These are phyloP conservation scores for Auanema sp. DNA, from an alignment of 2,888 invertebrate genomes.

Conservation along the genomic window DNA sequence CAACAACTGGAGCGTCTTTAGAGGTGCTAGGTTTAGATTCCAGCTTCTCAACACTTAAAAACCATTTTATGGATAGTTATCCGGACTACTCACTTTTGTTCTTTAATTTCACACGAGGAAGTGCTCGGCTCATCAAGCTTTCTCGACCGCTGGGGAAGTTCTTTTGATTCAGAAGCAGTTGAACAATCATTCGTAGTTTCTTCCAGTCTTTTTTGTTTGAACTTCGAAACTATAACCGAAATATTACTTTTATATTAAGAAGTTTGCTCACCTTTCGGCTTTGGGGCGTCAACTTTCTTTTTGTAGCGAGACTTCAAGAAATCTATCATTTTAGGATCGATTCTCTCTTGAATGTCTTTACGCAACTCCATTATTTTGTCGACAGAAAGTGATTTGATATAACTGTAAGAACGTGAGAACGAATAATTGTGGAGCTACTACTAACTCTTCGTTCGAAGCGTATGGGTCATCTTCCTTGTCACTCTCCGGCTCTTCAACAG, in stretches of 20 bases:
- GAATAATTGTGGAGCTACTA: slow-evolving; percentile 5
- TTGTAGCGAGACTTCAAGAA: slow-evolving; percentile 41
- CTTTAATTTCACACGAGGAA: neutral
- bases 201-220: too few relatives aligned
- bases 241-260: too few relatives aligned
- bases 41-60: neutral
- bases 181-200: too few relatives aligned
- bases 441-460: slow-evolving; percentile 26
- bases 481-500: slow-evolving; percentile 11
- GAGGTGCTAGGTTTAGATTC: neutral
- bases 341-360: slow-evolving; percentile 40
- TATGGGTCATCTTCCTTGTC: slow-evolving; percentile 9
- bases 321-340: slow-evolving; percentile 46
- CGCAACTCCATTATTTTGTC: slow-evolving; percentile 42
- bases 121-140: neutral
- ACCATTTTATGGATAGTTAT: neutral
- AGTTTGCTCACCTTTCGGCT: slow-evolving; percentile 18
- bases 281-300: slow-evolving; percentile 16
- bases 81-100: neutral
- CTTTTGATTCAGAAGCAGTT: too few relatives aligned
- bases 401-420: slow-evolving; percentile 2
- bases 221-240: too few relatives aligned
- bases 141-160: too few relatives aligned
- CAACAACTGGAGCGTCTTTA: slow-evolving; percentile 22
- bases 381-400: slow-evolving; percentile 28